Base-by-base conservation (phyloP, 2,113 vertebrate species). In the Cariama cristata region DNA sequence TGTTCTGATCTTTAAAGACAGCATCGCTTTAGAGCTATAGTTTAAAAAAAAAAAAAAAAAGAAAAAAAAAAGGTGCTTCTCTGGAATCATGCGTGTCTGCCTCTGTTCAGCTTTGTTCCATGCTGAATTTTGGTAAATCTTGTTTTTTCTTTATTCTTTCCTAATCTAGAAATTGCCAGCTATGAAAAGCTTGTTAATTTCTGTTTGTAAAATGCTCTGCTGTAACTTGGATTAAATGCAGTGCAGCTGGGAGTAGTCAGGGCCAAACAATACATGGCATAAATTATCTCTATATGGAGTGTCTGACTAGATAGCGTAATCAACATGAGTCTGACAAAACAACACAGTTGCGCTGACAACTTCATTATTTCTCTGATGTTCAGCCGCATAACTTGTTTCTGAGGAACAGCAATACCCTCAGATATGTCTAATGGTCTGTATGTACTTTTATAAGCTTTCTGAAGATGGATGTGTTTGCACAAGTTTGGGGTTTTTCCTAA, bases 101-200 rank as follows among this genome's bases (percentile, higher is more conserved):
- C 68, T 74, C 53, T 53, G 18, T 33, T 49, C 94, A 75, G 33
- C 55, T 79, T 76, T 93, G 23, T 73, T 79, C 50, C 44, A 60
- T 3, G 18, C 32, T 47, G n/a, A 42, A 4, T 47, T 91, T 93
- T 19, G 4, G 63, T 86, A 89, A 85, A 88, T 79, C 86, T n/a
- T 60, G 11, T 32, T 59, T 79, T 64, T 84, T 14, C 42, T 74
- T 84, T 84, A 49, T 87, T 92, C 80, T 85, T 77, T 85, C 63
- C 89, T 97, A 97, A 96, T 96, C 89, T 91, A 93, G 91, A 97
- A 96, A 97, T 97, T 95, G 87, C 74, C 45, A 33, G 74, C 92
- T 96, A 76, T 94, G 87, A 96, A 95, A 95, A 94, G 89, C 67
- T n/a, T 79, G 66, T 66, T 96, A 96, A 95, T 93, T 96, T 82